These are phyloP conservation scores for Leptobrachium ailaonicum DNA, from an alignment of 2,113 vertebrate genomes.

Conservation along the genomic window DNA sequence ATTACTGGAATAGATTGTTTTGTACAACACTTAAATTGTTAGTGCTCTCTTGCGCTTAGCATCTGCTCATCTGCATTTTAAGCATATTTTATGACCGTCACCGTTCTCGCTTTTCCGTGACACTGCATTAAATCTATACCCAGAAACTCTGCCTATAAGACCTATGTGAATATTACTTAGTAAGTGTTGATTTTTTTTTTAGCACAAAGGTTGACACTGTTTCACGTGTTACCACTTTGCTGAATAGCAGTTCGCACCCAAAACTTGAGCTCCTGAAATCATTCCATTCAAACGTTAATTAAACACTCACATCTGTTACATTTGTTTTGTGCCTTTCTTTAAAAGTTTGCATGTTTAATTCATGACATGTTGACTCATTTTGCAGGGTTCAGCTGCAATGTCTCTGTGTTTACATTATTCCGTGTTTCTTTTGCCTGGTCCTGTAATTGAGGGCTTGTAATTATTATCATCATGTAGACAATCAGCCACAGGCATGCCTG, in stretches of 20 bases:
- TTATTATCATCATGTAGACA: conserved; percentile 36
- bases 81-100: conserved; percentile 10
- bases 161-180: conserved; percentile 18
- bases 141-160: neutral
- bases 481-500: conserved; percentile 21
- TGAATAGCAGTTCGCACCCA: conserved; percentile 36
- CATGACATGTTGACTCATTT: conserved; percentile 17
- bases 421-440: conserved; percentile 3
- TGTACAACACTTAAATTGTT: neutral
- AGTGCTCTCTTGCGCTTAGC: conserved; percentile 20
- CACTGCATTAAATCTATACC: conserved; percentile 9
- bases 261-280: conserved; percentile 49
- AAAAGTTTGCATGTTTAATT: conserved; percentile 40
- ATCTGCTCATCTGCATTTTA: conserved; percentile 25
- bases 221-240: conserved; percentile 41
- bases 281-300: conserved; percentile 46
- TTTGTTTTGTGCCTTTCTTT: conserved; percentile 1
- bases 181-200: conserved; percentile 33
- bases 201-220: conserved; percentile 34
- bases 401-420: conserved; percentile 22
- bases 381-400: conserved; percentile 19
- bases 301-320: conserved; percentile 45
- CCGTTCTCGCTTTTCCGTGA: conserved; percentile 3
- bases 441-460: conserved; percentile 35
- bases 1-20: neutral